Base-by-base conservation (phyloP, 2,113 vertebrate genomes). In the Oriolus oriolus region DNA sequence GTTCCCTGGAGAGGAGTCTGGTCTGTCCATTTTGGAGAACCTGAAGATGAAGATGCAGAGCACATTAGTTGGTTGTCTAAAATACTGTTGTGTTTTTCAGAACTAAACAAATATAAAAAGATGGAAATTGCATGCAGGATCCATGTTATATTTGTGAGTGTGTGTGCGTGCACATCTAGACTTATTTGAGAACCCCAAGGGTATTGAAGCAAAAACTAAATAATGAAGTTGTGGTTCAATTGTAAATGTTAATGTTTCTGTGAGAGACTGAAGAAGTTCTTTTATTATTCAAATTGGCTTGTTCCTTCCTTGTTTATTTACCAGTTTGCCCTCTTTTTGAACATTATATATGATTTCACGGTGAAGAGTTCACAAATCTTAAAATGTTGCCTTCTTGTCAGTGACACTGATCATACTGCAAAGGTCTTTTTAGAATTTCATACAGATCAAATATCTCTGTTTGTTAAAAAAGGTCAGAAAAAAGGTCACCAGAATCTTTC, bases 311-410 rank as follows among this genome's bases (percentile, higher is more conserved):
- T 90, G 84, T 90, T 95, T 95, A 47, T 81, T 1, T 90, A 89
- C 70, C 57, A 28, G 59, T 84, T 92, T 95, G 53, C 74, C 87
- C 74, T 96, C 65, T 69, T 87, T 94, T 69, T 93, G 77, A 95
- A 79, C 63, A 49, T 65, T 75, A 26, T 82, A 20, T 78, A 91
- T 74, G 80, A 61, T 87, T 92, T 95, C 41, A 57, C 0, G 13
- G 86, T 87, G 81, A 93, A 90, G 84, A 93, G 95, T 93, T 95
- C 93, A 93, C 91, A 89, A 87, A 78, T 93, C 73, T 87, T 88
- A 84, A 89, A 93, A 91, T 59, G 76, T 86, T 95, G 53, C 61
- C 68, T 79, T 87, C 77, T 92, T 82, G 77, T 90, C 73, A 69
- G 76, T 80, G 92, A 76, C 50, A 45, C 73, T 49, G 85, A 90